Base-by-base conservation (phyloP, 1,140 invertebrate genomes). In the Panulirus ornatus region DNA sequence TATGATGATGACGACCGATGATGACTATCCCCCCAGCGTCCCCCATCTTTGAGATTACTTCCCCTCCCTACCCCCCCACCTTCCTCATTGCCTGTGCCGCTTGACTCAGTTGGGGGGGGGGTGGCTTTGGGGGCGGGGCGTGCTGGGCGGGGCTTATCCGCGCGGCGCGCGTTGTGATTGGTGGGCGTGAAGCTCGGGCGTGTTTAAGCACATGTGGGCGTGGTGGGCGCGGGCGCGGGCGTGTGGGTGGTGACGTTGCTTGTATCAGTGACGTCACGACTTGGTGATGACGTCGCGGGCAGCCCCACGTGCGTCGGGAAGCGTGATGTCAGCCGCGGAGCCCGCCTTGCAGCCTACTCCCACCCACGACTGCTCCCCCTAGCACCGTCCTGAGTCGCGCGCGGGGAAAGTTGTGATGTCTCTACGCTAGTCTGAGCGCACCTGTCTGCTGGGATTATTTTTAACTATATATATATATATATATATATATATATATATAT, bases 221-320 rank as follows among this genome's bases (percentile, higher is more conserved):
- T 89, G 87, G 87, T 89, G 85, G 85, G 51, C 85, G 85, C 85
- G 86, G 63, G 63, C 76, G 73, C 85, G 87, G 87, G 87, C 87
- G 87, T 89, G 79, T 66, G 87, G 87, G 87, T 84, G 79, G 42
- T 83, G 79, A 89, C 87, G 87, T 83, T 79, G 84, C 79, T 19
- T 44, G 70, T 51, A 38, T 30, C 70, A 83, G 78, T 83, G 87
- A 89, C 87, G 87, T 89, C 87, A 89, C 47, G 1, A 54, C n/a
- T 81, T 30, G 38, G 47, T 38, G 14, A 51, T 89, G 87, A 89
- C 87, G 87, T 83, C 38, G 70, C 87, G 78, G 34, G 78, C 79
- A 63, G 79, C 87, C 87, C 79, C 87, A 89, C 87, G 87, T 89
- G 87, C 79, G 87, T 54, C 87, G 36, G 87, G 51, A 79, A 89